These are phyloP conservation scores for Riparia riparia DNA, from an alignment of 2,113 vertebrate species.

Conservation along the genomic window DNA sequence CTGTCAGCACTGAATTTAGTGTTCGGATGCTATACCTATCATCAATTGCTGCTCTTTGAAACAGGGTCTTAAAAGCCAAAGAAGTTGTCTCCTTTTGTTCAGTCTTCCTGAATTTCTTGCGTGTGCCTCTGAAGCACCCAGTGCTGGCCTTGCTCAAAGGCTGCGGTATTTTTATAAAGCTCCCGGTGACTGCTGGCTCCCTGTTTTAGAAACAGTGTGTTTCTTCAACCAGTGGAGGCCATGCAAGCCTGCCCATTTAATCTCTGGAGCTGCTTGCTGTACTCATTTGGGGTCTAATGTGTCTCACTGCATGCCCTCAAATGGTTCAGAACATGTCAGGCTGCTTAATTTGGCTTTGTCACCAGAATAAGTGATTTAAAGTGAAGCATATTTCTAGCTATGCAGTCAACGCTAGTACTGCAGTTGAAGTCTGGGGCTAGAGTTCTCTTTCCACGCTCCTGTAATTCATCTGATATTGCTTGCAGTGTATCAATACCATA, in stretches of 20 bases:
- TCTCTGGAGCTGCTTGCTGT: background rate
- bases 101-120: background rate
- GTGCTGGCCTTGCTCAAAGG: background rate
- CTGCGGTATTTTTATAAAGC: background rate
- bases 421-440: background rate
- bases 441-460: background rate
- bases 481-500: rapidly evolving
- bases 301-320: background rate
- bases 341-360: background rate
- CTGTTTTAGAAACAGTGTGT: background rate
- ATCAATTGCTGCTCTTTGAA: background rate
- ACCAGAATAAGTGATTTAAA: background rate
- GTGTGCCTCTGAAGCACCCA: background rate
- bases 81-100: background rate
- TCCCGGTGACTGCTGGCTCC: background rate
- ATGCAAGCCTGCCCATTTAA: background rate
- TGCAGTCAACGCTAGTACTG: background rate
- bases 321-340: background rate
- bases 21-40: background rate
- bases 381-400: background rate
- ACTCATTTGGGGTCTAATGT: background rate
- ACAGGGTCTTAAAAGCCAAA: background rate
- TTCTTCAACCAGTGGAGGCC: background rate
- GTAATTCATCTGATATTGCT: background rate
- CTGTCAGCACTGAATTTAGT: background rate